phyloP scores from a whole-genome alignment of 1,140 invertebrate species.

The Harlomillsia oculata region DNA sequence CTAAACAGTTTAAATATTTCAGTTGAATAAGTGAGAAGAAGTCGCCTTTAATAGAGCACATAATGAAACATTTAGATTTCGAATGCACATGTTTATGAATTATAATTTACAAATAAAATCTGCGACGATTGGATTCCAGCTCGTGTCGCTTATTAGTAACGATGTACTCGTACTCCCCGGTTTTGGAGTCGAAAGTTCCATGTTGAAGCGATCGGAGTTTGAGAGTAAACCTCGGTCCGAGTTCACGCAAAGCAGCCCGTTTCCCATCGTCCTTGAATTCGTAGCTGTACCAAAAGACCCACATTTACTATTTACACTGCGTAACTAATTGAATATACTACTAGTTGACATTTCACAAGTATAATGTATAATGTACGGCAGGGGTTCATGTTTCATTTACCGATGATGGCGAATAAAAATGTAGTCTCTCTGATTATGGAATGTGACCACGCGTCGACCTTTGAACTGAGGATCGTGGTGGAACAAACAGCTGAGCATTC shows the following conservation, averaged over 20 bases:
- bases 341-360: no score
- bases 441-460: constrained; percentile 85
- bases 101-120: constrained; percentile 86
- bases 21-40: no score
- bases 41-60: no score
- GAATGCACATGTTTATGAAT: constrained; percentile 34
- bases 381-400: no score
- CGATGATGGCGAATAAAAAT: constrained; percentile 98
- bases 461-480: constrained; percentile 92
- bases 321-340: no score
- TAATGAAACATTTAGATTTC: not conserved
- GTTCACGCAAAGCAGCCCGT: constrained; percentile 74
- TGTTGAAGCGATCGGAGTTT: constrained; percentile 86
- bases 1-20: no score
- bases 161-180: constrained; percentile 94
- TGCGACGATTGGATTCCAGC: constrained; percentile 79
- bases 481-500: constrained; percentile 93
- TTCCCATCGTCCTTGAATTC: constrained; percentile 77
- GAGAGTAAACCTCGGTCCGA: constrained; percentile 92
- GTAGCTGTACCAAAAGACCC: constrained; percentile 46
- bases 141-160: constrained; percentile 80
- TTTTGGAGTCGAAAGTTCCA: constrained; percentile 93
- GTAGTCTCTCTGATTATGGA: constrained; percentile 98
- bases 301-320: no score
- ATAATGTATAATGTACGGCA: no score